Evolutionary conservation across 2,888 invertebrate species (phyloP).

Genomic region (Liodrosophila aerea): DNA sequence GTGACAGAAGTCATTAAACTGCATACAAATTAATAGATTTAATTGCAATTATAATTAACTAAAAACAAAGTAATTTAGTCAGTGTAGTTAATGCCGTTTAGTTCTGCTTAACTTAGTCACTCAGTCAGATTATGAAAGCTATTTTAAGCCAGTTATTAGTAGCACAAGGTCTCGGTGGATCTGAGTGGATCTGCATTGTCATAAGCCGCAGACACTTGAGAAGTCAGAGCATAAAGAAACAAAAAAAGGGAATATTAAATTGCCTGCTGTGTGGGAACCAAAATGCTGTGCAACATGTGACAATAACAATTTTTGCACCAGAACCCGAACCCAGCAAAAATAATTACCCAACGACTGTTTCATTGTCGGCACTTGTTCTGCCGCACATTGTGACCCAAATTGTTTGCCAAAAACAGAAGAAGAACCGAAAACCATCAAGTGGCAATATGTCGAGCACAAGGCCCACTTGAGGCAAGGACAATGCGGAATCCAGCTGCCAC

Average conservation of each 20-base stretch:
- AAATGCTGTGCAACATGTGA: conserved; percentile 70
- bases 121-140: neutral
- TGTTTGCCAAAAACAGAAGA: conserved; percentile 62
- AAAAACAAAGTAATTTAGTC: neutral
- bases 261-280: conserved; percentile 75
- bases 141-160: conserved; percentile 23
- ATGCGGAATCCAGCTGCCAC: conserved; percentile 48
- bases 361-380: conserved; percentile 70
- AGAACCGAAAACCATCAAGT: conserved; percentile 39
- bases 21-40: no score
- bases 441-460: conserved; percentile 51
- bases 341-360: conserved; percentile 40
- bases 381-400: conserved; percentile 69
- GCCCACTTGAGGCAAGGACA: conserved; percentile 63
- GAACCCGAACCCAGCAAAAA: conserved; percentile 4
- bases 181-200: neutral
- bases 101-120: neutral
- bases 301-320: conserved; percentile 61
- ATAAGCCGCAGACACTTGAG: conserved; percentile 55
- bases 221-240: conserved; percentile 36
- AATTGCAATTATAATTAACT: no score
- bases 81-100: neutral
- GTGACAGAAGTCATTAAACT: conserved; percentile 41
- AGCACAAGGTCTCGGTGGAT: conserved; percentile 16
- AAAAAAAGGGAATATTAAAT: conserved; percentile 40